phyloP scores from a whole-genome alignment of 2,888 invertebrate genomes.

The Acanthopleura granulata region DNA sequence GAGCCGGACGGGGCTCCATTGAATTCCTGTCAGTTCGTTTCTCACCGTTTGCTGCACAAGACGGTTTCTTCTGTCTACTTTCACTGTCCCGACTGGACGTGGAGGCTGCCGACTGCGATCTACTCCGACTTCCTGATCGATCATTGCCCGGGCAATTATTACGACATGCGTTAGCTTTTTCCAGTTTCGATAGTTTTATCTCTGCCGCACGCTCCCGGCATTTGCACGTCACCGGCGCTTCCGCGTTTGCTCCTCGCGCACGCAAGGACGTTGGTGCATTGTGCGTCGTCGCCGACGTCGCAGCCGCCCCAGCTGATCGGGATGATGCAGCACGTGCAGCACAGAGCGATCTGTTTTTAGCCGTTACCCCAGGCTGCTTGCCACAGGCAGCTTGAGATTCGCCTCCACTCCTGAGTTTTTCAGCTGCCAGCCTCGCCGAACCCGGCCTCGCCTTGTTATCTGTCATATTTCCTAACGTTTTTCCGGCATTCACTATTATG shows the following conservation, averaged over 20 bases:
- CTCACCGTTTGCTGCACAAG: background rate
- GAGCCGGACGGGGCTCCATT: background rate
- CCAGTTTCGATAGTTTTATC: background rate
- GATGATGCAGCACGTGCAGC: background rate
- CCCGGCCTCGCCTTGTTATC: background rate
- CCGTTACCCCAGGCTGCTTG: background rate
- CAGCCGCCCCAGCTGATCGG: background rate
- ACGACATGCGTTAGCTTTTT: background rate
- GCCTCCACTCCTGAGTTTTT: background rate
- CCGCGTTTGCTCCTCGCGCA: background rate
- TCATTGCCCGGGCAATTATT: background rate
- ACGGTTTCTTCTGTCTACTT: background rate
- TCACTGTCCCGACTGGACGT: background rate
- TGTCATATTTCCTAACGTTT: conserved; percentile 1
- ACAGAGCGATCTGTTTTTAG: conserved; percentile 11
- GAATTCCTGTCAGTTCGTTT: background rate
- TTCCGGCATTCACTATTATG: background rate
- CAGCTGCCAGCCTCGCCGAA: background rate
- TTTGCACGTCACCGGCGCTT: conserved; percentile 8
- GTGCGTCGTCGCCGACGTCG: background rate
- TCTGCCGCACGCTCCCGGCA: background rate
- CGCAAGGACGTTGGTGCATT: background rate
- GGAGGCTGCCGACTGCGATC: background rate
- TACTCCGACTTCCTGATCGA: background rate
- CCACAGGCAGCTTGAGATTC: background rate